Evolutionary conservation across 1,140 invertebrate species (phyloP).

Genomic region (Macrotrachela quadricornifera): DNA sequence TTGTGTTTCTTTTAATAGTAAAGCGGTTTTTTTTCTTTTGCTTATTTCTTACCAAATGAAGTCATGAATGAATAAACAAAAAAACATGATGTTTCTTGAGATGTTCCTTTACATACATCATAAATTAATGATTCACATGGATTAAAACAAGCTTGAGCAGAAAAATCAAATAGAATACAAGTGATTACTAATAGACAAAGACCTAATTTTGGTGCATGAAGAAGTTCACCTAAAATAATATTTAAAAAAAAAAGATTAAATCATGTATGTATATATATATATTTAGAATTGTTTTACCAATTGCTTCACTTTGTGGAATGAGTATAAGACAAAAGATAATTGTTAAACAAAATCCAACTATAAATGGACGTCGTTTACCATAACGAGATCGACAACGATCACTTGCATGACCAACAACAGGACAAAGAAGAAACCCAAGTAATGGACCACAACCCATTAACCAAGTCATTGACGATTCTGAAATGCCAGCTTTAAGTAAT

Average conservation of each 20-base stretch:
- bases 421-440: slow-evolving; percentile 30
- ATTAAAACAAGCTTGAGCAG: slow-evolving; percentile 31
- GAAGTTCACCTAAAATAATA: slow-evolving; percentile 6
- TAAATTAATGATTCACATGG: slow-evolving; percentile 33
- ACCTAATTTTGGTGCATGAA: slow-evolving; percentile 12
- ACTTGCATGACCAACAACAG: slow-evolving; percentile 29
- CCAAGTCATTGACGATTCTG: slow-evolving; percentile 30
- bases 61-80: slow-evolving; percentile 32
- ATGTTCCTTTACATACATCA: slow-evolving; percentile 23
- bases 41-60: no score
- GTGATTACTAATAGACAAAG: slow-evolving; percentile 22
- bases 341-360: slow-evolving; percentile 24
- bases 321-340: slow-evolving; percentile 25
- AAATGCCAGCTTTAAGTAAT: slow-evolving; percentile 32
- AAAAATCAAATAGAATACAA: slow-evolving; percentile 32
- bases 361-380: slow-evolving; percentile 33
- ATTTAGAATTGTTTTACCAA: slow-evolving; percentile 12
- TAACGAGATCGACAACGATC: slow-evolving; percentile 20
- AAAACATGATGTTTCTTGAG: slow-evolving; percentile 26
- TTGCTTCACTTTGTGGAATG: slow-evolving; percentile 21
- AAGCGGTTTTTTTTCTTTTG: no score
- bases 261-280: no score
- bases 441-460: slow-evolving; percentile 31
- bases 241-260: no score
- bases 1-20: no score